These are phyloP conservation scores for Hylyphantes graminicola DNA, from an alignment of 1,140 invertebrate genomes.

Conservation along the genomic window DNA sequence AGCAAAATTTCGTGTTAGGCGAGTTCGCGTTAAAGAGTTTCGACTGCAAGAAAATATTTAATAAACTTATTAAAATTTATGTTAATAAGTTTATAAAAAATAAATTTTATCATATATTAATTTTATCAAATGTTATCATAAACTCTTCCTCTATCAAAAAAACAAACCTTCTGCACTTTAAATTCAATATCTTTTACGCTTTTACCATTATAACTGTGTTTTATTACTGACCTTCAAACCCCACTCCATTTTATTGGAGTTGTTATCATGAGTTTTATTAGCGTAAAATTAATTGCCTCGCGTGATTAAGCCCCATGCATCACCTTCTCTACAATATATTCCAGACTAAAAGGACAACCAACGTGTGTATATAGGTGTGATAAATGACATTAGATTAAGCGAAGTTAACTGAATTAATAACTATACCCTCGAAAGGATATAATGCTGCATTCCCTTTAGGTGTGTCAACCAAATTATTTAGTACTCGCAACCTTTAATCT, in stretches of 20 bases:
- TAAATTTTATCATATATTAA: too few species aligned
- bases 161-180: too few species aligned
- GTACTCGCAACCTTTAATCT: too few species aligned
- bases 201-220: neutral
- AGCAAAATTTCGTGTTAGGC: too few species aligned
- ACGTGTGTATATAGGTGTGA: neutral
- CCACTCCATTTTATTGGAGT: neutral
- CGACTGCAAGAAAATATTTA: too few species aligned
- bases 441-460: neutral
- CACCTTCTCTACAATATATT: slow-evolving; percentile 17
- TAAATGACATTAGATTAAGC: slow-evolving; percentile 15
- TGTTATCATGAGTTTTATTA: neutral
- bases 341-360: slow-evolving; percentile 1
- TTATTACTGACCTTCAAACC: neutral
- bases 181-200: too few species aligned
- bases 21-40: too few species aligned
- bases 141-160: too few species aligned
- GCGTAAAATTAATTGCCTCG: slow-evolving; percentile 1
- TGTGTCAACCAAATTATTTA: too few species aligned
- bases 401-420: slow-evolving; percentile 16
- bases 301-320: slow-evolving; percentile 14
- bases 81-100: too few species aligned
- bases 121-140: too few species aligned
- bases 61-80: too few species aligned
- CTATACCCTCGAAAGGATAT: neutral